Base-by-base conservation (phyloP, 2,797 vertebrate genomes). In the Pantherophis alleghaniensis region DNA sequence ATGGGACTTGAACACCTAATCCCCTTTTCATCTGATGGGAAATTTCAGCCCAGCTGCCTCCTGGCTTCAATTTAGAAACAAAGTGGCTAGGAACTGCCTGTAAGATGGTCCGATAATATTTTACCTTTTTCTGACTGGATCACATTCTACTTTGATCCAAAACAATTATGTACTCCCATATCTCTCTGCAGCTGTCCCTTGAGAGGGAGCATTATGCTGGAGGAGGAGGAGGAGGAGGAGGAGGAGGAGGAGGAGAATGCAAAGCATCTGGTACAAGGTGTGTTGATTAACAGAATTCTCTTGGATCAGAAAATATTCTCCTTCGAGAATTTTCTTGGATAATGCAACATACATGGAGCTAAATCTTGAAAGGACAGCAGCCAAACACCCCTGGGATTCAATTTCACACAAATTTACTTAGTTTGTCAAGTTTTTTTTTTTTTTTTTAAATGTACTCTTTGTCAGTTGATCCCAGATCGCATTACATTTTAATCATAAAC, bases 21-120 rank as follows among this genome's bases (percentile, higher is more conserved):
- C 95, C 94, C 86, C 66, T 94, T 87, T 90, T 92, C 89, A 93
- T 94, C 93, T 0, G 5, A 93, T 42, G 91, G 92, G 89, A 95
- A 92, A 94, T 94, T 79, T 90, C 94, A 94, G 94, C 87, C 86
- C 94, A 95, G 94, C 91, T 92, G 88, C 6, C 91, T 95, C 89
- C 89, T 91, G 42, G 66, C 93, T 96, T 92, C 92, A 53, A 0
- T 93, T 92, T 89, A 89, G 95, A 96, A 51, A 86, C 69, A n/a
- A 53, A 90, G 66, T 20, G 57, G 92, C 55, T 90, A 93, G 61
- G 86, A 94, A 89, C 88, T 90, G 92, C 74, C 74, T 63, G 88
- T 88, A 74, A 92, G 91, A 83, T 87, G 20, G 51, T 93, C 87
- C 95, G 61, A 87, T 94, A 56, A 42, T 88, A 91, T 51, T 0